Evolutionary conservation across 2,113 vertebrate species (phyloP).

Genomic region (Raja brachyura): DNA sequence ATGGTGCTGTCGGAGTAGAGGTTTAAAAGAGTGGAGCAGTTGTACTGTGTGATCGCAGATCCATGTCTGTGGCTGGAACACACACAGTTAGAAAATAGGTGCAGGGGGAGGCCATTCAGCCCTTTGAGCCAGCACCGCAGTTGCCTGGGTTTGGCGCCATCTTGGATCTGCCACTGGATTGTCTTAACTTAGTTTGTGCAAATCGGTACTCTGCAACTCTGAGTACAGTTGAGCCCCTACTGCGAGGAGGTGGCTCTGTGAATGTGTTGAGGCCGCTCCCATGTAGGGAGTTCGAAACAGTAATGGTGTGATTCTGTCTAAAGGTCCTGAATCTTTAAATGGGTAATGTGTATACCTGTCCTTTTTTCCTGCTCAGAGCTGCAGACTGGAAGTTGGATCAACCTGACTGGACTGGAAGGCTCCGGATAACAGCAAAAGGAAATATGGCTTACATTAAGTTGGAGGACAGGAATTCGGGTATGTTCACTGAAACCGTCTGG

Average conservation of each 20-base stretch:
- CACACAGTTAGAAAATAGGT: too few relatives aligned
- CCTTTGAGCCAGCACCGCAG: too few relatives aligned
- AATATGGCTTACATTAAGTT: conserved; percentile 79
- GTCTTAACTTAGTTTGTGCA: too few relatives aligned
- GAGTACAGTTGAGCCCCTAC: not conserved
- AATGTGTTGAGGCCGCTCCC: not conserved
- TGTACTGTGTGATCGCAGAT: too few relatives aligned
- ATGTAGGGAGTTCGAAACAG: not conserved
- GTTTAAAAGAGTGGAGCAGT: too few relatives aligned
- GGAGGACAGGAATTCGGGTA: conserved; percentile 84
- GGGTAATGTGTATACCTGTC: not conserved
- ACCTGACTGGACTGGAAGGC: conserved; percentile 82
- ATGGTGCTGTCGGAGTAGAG: too few relatives aligned
- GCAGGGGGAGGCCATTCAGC: too few relatives aligned
- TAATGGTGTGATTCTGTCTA: not conserved
- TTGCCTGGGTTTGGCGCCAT: too few relatives aligned
- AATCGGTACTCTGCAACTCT: not conserved
- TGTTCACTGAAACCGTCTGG: conserved; percentile 16
- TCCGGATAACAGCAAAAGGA: conserved; percentile 80
- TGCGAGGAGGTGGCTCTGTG: not conserved
- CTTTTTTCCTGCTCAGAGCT: conserved; percentile 59
- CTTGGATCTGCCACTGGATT: not conserved
- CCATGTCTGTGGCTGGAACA: too few relatives aligned
- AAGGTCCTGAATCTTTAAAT: not conserved
- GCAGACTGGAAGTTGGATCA: conserved; percentile 95